These are phyloP conservation scores for Cavia porcellus DNA, from an alignment of 2,113 vertebrate genomes.

Conservation along the genomic window DNA sequence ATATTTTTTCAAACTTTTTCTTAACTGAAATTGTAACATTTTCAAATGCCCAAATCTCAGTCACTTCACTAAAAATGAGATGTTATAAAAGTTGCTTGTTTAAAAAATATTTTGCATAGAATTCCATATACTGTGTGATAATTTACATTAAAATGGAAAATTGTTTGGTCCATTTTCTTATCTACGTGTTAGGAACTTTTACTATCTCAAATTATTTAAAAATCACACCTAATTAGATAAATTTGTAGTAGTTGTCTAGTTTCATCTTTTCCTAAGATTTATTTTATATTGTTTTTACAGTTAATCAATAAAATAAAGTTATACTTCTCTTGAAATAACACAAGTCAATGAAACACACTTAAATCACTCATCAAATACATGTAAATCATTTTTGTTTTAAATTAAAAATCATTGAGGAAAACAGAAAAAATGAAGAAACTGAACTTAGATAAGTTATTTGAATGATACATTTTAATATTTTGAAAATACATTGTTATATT, in stretches of 20 bases:
- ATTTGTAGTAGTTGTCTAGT: slow-evolving; percentile 36
- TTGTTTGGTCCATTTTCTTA: background rate
- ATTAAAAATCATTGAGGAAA: background rate
- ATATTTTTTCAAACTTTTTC: background rate
- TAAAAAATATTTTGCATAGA: slow-evolving; percentile 28
- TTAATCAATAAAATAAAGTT: slow-evolving; percentile 49
- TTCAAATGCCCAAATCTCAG: slow-evolving; percentile 34
- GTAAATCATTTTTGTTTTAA: background rate
- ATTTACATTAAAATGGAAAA: slow-evolving; percentile 53
- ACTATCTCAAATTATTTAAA: slow-evolving; percentile 30
- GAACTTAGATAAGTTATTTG: background rate
- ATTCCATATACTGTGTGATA: background rate
- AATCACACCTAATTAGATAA: background rate
- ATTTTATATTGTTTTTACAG: slow-evolving; percentile 64
- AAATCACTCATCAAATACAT: slow-evolving; percentile 1
- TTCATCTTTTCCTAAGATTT: slow-evolving; percentile 63
- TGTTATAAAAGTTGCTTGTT: background rate
- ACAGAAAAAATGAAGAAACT: background rate
- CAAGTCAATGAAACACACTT: slow-evolving; percentile 39
- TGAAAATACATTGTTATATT: background rate
- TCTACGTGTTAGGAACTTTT: slow-evolving; percentile 65
- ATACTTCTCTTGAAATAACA: slow-evolving; percentile 70
- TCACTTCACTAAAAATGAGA: background rate
- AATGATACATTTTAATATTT: background rate
- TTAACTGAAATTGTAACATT: slow-evolving; percentile 34